Evolutionary conservation across 2,888 invertebrate genomes (phyloP).

Genomic region (Apoda limacodes): DNA sequence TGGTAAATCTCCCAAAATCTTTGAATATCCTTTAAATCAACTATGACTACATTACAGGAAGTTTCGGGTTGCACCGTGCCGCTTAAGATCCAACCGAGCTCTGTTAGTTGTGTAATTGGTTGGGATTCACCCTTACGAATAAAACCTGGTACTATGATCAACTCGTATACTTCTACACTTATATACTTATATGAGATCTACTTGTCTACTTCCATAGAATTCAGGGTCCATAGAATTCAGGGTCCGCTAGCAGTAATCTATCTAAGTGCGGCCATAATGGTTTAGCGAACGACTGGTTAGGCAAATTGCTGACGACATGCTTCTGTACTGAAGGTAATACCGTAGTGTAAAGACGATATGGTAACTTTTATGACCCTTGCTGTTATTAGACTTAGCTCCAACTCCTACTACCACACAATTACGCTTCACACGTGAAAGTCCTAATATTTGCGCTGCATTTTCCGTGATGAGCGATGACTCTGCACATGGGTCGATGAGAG

Average conservation of each 20-base stretch:
- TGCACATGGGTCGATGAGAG: constrained; percentile 16
- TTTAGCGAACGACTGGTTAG: constrained; percentile 6
- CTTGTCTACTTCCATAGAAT: too few species aligned
- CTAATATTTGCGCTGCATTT: constrained; percentile 15
- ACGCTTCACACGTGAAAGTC: constrained; percentile 8
- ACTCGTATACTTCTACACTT: too few species aligned
- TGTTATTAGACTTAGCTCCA: too few species aligned
- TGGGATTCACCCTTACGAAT: too few species aligned
- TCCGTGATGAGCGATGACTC: constrained; percentile 16
- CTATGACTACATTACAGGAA: constrained; percentile 3
- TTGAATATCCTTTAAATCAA: constrained; percentile 2
- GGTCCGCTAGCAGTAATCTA: constrained; percentile 17
- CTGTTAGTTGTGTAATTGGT: too few species aligned
- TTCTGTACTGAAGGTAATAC: neutral
- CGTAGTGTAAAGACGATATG: neutral
- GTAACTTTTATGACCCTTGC: neutral
- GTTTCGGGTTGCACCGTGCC: too few species aligned
- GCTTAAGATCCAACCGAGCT: too few species aligned
- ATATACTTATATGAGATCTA: too few species aligned
- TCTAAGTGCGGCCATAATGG: constrained; percentile 14
- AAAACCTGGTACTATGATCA: too few species aligned
- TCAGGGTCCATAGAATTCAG: too few species aligned
- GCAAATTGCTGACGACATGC: constrained; percentile 2
- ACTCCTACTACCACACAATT: constrained; percentile 14
- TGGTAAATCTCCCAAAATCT: constrained; percentile 2